These are phyloP conservation scores for Centropus bengalensis DNA, from an alignment of 2,113 vertebrate species.

Conservation along the genomic window DNA sequence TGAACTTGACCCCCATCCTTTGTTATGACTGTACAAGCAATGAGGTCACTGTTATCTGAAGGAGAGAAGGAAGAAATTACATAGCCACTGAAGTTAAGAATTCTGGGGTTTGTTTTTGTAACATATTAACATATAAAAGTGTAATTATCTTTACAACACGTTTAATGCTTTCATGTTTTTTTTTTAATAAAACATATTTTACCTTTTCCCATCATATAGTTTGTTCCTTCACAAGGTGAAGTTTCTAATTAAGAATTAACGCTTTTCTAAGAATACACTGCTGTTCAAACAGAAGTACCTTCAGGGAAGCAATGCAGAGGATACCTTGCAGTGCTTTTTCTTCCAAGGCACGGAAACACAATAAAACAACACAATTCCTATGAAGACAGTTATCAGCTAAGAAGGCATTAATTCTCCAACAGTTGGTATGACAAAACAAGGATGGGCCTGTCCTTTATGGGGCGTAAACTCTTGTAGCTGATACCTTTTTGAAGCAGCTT, in stretches of 20 bases:
- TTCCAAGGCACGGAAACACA: background rate
- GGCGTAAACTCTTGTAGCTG: background rate
- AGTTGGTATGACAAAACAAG: background rate
- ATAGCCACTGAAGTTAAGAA: background rate
- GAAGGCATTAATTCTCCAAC: background rate
- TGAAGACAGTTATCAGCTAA: background rate
- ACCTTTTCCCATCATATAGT: background rate
- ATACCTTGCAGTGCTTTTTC: background rate
- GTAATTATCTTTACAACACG: background rate
- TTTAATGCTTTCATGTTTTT: background rate
- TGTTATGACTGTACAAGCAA: conserved; percentile 94
- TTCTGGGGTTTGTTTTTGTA: background rate
- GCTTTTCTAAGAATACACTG: background rate
- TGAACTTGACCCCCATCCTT: conserved; percentile 93
- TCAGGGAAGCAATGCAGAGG: background rate
- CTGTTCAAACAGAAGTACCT: background rate
- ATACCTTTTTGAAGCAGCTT: background rate
- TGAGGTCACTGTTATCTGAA: conserved; percentile 96
- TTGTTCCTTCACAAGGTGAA: background rate
- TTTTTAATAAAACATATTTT: background rate
- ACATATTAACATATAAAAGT: background rate
- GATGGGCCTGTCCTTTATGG: background rate
- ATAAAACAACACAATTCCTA: background rate
- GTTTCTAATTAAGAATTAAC: background rate
- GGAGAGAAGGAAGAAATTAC: background rate